Evolutionary conservation across 2,888 invertebrate genomes (phyloP).

Genomic region (Nephrocerus scutellatus): DNA sequence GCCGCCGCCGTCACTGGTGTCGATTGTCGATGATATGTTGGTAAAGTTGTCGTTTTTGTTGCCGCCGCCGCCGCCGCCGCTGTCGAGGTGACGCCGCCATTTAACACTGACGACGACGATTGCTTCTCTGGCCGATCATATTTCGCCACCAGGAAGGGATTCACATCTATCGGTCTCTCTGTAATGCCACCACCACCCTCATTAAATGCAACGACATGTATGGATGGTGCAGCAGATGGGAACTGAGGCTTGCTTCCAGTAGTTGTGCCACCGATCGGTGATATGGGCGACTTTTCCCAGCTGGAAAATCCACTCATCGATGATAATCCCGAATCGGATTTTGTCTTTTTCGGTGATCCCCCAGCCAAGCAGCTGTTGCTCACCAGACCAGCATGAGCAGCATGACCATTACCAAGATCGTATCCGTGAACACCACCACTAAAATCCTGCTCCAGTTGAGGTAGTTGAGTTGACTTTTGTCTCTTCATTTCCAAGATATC

Average conservation of each 20-base stretch:
- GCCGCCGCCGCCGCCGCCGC: background rate
- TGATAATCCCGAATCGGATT: conserved; percentile 79
- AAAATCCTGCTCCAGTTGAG: conserved; percentile 13
- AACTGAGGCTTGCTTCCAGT: background rate
- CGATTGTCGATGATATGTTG: conserved; percentile 15
- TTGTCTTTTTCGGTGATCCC: conserved; percentile 47
- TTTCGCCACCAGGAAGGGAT: conserved; percentile 14
- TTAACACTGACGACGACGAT: background rate
- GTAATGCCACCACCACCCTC: background rate
- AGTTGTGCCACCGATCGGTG: conserved; percentile 48
- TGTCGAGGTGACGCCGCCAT: background rate
- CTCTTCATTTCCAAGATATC: no score
- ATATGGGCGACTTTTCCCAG: conserved; percentile 77
- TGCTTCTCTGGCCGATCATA: no score
- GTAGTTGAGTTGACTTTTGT: background rate
- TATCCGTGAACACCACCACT: conserved; percentile 31
- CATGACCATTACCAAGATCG: conserved; percentile 15
- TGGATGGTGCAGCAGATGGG: background rate
- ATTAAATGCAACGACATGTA: background rate
- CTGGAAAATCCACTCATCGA: conserved; percentile 85
- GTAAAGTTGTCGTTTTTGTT: conserved; percentile 5
- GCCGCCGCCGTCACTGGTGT: conserved; percentile 15
- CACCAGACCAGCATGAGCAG: conserved; percentile 10
- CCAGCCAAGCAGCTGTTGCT: conserved; percentile 4
- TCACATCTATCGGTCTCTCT: conserved; percentile 11